A percentile compares a stretch with the other conserved stretches of the same genome.
phyloP scores from a whole-genome alignment of 2,113 vertebrate species.

The Corydoras sp. region DNA sequence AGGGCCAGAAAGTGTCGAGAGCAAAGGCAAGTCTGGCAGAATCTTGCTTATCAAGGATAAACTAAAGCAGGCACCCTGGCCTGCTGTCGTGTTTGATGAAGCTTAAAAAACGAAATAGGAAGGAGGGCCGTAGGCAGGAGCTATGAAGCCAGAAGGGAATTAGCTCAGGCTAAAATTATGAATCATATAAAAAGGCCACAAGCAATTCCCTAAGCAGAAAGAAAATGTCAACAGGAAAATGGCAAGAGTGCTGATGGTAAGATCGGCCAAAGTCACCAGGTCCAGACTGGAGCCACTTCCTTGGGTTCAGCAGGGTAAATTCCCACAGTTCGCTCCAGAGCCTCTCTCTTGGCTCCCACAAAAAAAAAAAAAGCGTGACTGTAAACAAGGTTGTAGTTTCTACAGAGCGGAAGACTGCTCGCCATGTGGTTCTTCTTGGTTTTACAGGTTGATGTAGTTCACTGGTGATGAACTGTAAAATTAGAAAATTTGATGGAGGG shows the following conservation, averaged over 20 bases:
- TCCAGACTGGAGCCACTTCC: constrained; percentile 6
- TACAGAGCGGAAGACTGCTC: constrained; percentile 20
- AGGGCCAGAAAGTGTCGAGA: constrained; percentile 31
- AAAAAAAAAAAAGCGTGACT: constrained; percentile 48
- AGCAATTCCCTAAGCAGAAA: constrained; percentile 17
- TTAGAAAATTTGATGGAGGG: background rate
- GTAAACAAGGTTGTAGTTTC: constrained; percentile 39
- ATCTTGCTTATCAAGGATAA: constrained; percentile 25
- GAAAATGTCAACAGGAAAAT: constrained; percentile 6
- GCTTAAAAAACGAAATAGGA: constrained; percentile 33
- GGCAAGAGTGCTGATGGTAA: constrained; percentile 10
- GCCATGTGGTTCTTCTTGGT: constrained; percentile 38
- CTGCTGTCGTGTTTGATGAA: constrained; percentile 38
- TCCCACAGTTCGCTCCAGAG: constrained; percentile 21
- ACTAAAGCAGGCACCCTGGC: constrained; percentile 34
- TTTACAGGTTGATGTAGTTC: constrained; percentile 13
- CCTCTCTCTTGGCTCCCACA: constrained; percentile 39
- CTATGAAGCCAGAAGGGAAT: constrained; percentile 27
- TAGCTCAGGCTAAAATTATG: constrained; percentile 36
- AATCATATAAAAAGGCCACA: constrained; percentile 27
- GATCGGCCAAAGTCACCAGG: constrained; percentile 16
- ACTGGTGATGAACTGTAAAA: constrained; percentile 1
- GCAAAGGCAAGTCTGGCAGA: constrained; percentile 27
- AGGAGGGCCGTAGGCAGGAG: constrained; percentile 23
- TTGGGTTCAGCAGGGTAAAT: background rate